Evolutionary conservation across 1,140 invertebrate species (phyloP).

Genomic region (Lethrus apterus): DNA sequence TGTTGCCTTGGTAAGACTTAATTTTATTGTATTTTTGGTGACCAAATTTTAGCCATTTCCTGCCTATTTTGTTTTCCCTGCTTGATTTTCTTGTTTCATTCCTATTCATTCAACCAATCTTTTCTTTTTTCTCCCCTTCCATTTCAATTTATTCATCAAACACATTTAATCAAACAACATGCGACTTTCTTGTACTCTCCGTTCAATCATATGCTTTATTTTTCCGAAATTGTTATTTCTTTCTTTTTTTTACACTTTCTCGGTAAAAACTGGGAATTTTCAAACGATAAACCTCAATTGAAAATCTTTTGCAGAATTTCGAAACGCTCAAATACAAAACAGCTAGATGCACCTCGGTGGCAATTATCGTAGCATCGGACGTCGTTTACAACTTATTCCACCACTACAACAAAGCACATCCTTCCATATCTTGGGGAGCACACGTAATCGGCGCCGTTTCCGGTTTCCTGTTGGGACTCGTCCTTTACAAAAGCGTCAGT

Average conservation of each 20-base stretch:
- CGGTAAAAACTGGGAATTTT: slow-evolving; percentile 15
- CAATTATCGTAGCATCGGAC: slow-evolving; percentile 53
- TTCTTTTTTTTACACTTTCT: slow-evolving; percentile 6
- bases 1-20: slow-evolving; percentile 68
- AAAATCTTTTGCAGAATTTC: slow-evolving; percentile 55
- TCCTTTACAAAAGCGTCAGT: slow-evolving; percentile 51
- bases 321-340: slow-evolving; percentile 50
- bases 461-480: slow-evolving; percentile 71
- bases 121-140: background rate
- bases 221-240: slow-evolving; percentile 18
- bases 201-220: background rate
- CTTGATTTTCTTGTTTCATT: background rate
- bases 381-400: slow-evolving; percentile 45
- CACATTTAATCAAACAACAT: background rate
- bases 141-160: background rate
- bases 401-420: slow-evolving; percentile 41
- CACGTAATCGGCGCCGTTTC: slow-evolving; percentile 65
- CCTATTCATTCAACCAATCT: background rate
- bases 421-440: slow-evolving; percentile 67
- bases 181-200: background rate
- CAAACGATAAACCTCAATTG: slow-evolving; percentile 14
- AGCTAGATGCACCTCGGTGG: slow-evolving; percentile 50
- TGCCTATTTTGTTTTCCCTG: too few species aligned
- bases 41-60: too few species aligned
- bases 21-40: slow-evolving; percentile 10